Evolutionary conservation across 2,888 invertebrate species (phyloP).

Genomic region (Plagiodera versicolora): DNA sequence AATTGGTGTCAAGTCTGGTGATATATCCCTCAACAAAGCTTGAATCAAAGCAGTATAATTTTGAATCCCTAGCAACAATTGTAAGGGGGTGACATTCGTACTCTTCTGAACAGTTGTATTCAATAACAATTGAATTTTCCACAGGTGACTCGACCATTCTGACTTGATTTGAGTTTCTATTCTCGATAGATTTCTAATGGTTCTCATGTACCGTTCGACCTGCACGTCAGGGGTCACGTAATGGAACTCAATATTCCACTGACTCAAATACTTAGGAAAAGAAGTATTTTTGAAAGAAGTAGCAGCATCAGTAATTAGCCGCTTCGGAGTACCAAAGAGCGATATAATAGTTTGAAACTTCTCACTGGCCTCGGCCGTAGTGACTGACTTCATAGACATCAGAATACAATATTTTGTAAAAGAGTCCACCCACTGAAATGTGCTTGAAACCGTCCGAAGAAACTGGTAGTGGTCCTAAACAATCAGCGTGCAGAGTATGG

Average conservation of each 20-base stretch:
- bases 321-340: slow-evolving; percentile 30
- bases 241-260: slow-evolving; percentile 24
- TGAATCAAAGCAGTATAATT: slow-evolving; percentile 31
- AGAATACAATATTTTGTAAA: background rate
- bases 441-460: too few relatives aligned
- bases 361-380: slow-evolving; percentile 22
- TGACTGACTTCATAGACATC: slow-evolving; percentile 20
- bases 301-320: slow-evolving; percentile 16
- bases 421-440: background rate
- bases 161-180: slow-evolving; percentile 27
- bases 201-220: slow-evolving; percentile 34
- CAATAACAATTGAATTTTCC: slow-evolving; percentile 32
- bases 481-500: slow-evolving; percentile 21
- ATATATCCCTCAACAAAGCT: slow-evolving; percentile 25
- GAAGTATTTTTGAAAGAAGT: slow-evolving; percentile 28
- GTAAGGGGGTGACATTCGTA: slow-evolving; percentile 29
- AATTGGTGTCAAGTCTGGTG: slow-evolving; percentile 23
- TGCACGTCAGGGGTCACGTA: slow-evolving; percentile 30
- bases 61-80: slow-evolving; percentile 28
- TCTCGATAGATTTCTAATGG: slow-evolving; percentile 31
- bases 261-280: slow-evolving; percentile 26
- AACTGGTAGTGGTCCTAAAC: too few relatives aligned
- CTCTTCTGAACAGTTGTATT: slow-evolving; percentile 35
- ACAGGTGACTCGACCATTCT: slow-evolving; percentile 32
- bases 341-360: slow-evolving; percentile 21